Conservation (phyloP, 2,888 invertebrate genomes). For the Campaea margaritaria region DNA sequence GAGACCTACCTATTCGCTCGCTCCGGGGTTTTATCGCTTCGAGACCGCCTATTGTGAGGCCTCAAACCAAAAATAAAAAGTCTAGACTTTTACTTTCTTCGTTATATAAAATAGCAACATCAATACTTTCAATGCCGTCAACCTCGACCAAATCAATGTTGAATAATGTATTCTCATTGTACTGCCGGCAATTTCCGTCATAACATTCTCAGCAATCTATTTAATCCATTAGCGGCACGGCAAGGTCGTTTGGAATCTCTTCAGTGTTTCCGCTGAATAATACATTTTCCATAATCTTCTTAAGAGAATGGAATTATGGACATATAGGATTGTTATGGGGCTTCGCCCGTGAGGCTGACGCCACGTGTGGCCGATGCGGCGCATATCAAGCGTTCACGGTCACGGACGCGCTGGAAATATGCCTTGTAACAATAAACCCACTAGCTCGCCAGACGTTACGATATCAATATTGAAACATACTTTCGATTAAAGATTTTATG, state of each 20-base stretch:
- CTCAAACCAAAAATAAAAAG: slow-evolving; percentile 38
- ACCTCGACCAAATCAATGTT: neutral
- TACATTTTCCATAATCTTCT: slow-evolving; percentile 57
- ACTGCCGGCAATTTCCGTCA: neutral
- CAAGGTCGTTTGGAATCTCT: slow-evolving; percentile 21
- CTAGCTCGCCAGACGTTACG: slow-evolving; percentile 2
- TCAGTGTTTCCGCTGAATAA: slow-evolving; percentile 42
- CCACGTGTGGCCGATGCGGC: slow-evolving; percentile 52
- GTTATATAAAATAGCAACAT: slow-evolving; percentile 16
- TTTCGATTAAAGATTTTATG: neutral
- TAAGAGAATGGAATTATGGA: slow-evolving; percentile 61
- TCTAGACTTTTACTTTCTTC: slow-evolving; percentile 32
- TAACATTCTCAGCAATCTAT: slow-evolving; percentile 14
- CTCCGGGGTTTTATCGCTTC: slow-evolving; percentile 31
- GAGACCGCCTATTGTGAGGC: slow-evolving; percentile 28
- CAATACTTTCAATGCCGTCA: neutral
- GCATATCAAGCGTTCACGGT: slow-evolving; percentile 66
- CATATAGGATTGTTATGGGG: slow-evolving; percentile 59
- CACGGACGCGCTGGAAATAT: slow-evolving; percentile 57
- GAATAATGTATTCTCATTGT: too few relatives aligned
- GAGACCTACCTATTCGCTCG: slow-evolving; percentile 31
- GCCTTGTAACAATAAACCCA: slow-evolving; percentile 17
- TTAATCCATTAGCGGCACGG: slow-evolving; percentile 32
- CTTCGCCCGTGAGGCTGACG: slow-evolving; percentile 64
- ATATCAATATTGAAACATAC: neutral